phyloP scores from a whole-genome alignment of 2,888 invertebrate genomes.

The Chymomyza amoena region DNA sequence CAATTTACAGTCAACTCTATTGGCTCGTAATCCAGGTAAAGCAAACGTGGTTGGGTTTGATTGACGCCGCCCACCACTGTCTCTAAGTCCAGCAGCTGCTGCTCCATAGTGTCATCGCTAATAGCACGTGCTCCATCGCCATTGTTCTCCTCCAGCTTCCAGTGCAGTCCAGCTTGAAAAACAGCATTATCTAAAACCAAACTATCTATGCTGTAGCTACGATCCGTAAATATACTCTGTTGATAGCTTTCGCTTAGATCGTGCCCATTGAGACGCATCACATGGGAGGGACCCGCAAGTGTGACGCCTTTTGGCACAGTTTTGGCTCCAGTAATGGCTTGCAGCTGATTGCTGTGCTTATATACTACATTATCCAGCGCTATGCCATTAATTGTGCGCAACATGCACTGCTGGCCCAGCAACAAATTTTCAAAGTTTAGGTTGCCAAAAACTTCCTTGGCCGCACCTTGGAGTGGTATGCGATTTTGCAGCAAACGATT shows the following conservation, averaged over 20 bases:
- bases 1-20: slow-evolving; percentile 38
- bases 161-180: slow-evolving; percentile 60
- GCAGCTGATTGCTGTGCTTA: slow-evolving; percentile 50
- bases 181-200: slow-evolving; percentile 60
- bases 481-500: slow-evolving; percentile 70
- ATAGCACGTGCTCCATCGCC: slow-evolving; percentile 2
- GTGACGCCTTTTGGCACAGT: slow-evolving; percentile 55
- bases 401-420: slow-evolving; percentile 49
- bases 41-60: slow-evolving; percentile 35
- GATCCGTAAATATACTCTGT: slow-evolving; percentile 61
- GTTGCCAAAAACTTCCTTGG: slow-evolving; percentile 68
- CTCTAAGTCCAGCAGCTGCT: slow-evolving; percentile 22
- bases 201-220: slow-evolving; percentile 65
- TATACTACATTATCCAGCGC: slow-evolving; percentile 61
- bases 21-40: slow-evolving; percentile 68
- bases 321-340: slow-evolving; percentile 65
- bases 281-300: slow-evolving; percentile 66
- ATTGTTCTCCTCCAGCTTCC: neutral
- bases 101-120: neutral
- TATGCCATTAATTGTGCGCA: slow-evolving; percentile 71
- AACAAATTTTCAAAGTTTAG: slow-evolving; percentile 68
- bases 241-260: slow-evolving; percentile 66
- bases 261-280: slow-evolving; percentile 60
- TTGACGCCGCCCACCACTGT: neutral
- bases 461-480: slow-evolving; percentile 55